phyloP scores from a whole-genome alignment of 1,140 invertebrate species.

The Euura saliciscinereae region DNA sequence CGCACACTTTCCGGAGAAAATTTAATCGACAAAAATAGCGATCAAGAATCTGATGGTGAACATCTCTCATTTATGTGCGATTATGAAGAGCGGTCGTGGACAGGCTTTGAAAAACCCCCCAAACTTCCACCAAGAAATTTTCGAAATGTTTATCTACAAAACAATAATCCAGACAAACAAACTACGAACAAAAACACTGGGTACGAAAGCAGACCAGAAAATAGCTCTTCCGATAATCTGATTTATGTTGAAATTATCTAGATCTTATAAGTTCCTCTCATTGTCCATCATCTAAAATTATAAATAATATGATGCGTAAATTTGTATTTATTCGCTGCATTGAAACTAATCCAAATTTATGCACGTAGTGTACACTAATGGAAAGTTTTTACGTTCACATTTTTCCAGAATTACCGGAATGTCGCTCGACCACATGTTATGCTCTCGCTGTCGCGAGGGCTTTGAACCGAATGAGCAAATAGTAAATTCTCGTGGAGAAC shows the following conservation, averaged over 20 bases:
- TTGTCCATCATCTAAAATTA: not conserved
- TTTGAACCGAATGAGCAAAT: slow-evolving; percentile 97
- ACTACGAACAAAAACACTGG: slow-evolving; percentile 19
- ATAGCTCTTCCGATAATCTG: too few species aligned
- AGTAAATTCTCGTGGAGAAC: slow-evolving; percentile 96
- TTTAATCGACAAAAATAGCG: not conserved
- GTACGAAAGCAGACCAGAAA: not conserved
- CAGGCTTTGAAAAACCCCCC: slow-evolving; percentile 16
- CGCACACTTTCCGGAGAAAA: not conserved
- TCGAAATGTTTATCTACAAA: slow-evolving; percentile 27
- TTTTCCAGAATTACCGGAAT: slow-evolving; percentile 73
- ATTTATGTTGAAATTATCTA: too few species aligned
- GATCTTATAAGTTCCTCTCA: too few species aligned
- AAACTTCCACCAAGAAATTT: slow-evolving; percentile 21
- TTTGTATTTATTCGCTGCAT: not conserved
- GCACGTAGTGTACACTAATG: not conserved
- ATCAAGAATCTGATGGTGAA: not conserved
- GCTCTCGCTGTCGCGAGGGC: slow-evolving; percentile 91
- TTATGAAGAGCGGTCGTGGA: slow-evolving; percentile 33
- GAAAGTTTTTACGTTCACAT: slow-evolving; percentile 11
- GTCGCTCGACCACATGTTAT: slow-evolving; percentile 89
- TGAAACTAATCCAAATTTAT: not conserved
- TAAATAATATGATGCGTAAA: not conserved
- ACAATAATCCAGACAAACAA: slow-evolving; percentile 4
- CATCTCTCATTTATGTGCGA: slow-evolving; percentile 13